Base-by-base conservation (phyloP, 37 sponge, comb jelly and placozoan species). In the Corticium candelabrum region DNA sequence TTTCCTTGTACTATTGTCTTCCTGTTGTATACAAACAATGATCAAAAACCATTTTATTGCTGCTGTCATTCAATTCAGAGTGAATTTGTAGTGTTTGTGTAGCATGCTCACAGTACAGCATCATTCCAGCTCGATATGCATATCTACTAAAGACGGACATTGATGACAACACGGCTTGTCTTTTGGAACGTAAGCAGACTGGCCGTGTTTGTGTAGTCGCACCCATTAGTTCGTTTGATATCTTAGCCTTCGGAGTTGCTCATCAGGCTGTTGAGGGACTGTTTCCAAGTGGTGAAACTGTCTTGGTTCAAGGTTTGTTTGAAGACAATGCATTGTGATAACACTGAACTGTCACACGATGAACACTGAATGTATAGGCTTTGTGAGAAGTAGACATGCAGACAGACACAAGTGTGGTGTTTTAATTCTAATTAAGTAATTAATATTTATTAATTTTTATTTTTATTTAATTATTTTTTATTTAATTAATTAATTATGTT, bases 161-260 rank as follows among this genome's bases (percentile, higher is more conserved):
- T 0, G 40, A 71, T 41, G 84, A 94, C 76, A 77, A 80, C 37
- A 68, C 77, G 27, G 94, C 94, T 34, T 90, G 85, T 38, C 82
- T 94, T 32, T 68, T 94, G 38, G 94, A 94, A 81, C 94, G 90
- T 87, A 77, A 81, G 91, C 39, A 21, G 39, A 39, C 71, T 41
- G 67, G 56, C 3, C 39, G 76, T 82, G 76, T 75, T 32, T 68
- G 37, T 27, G 29, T 1, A 37, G 67, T 1, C 39, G 27, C 2
- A 1, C 37, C 38, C 37, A 33, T 74, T 37, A 37, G 74, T 74
- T 1, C 37, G 36, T 74, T 37, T 74, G 33, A 15, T 71, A 5
- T 77, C n/a, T 3, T 68, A 91, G 92, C 92, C 3, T 86, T 82
- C 87, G 94, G 94, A 41, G 94, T 94, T 29, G 94, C 94, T 35